These are phyloP conservation scores for Drusus annulatus DNA, from an alignment of 1,140 invertebrate species.

Conservation along the genomic window DNA sequence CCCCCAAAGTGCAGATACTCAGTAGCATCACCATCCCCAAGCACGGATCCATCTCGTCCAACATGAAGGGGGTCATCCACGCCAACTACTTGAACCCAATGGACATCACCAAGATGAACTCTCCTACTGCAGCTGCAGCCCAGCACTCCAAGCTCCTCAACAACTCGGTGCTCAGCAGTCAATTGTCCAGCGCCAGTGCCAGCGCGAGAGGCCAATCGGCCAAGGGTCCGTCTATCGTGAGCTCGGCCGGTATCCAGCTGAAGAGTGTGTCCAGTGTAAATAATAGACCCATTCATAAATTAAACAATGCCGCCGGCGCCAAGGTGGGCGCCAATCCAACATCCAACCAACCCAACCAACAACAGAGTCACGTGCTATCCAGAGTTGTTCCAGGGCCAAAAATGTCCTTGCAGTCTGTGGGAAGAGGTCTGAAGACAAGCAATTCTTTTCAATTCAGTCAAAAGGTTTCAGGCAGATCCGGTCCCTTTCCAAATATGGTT, in stretches of 20 bases:
- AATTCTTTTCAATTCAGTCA: slow-evolving; percentile 38
- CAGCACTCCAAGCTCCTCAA: slow-evolving; percentile 56
- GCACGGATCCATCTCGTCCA: slow-evolving; percentile 27
- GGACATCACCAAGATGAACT: slow-evolving; percentile 23
- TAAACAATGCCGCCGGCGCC: slow-evolving; percentile 62
- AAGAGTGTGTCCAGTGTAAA: neutral
- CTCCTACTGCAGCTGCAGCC: neutral
- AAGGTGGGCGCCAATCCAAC: neutral
- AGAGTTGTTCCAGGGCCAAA: slow-evolving; percentile 48
- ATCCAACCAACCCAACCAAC: neutral
- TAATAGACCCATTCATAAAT: slow-evolving; percentile 22
- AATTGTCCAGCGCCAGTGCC: neutral
- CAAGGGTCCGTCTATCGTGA: neutral
- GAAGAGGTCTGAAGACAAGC: slow-evolving; percentile 43
- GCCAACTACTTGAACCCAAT: slow-evolving; percentile 46
- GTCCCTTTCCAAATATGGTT: slow-evolving; percentile 36
- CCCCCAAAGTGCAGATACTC: slow-evolving; percentile 53
- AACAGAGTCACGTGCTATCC: slow-evolving; percentile 41
- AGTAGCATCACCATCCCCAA: slow-evolving; percentile 50
- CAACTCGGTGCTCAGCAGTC: slow-evolving; percentile 39
- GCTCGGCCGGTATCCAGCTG: neutral
- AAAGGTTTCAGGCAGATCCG: slow-evolving; percentile 24
- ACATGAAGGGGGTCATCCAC: slow-evolving; percentile 38
- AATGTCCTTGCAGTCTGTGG: slow-evolving; percentile 43
- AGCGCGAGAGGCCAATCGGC: neutral